Base-by-base conservation (phyloP, 1,140 invertebrate genomes). In the Oncopodura yosiiana region DNA sequence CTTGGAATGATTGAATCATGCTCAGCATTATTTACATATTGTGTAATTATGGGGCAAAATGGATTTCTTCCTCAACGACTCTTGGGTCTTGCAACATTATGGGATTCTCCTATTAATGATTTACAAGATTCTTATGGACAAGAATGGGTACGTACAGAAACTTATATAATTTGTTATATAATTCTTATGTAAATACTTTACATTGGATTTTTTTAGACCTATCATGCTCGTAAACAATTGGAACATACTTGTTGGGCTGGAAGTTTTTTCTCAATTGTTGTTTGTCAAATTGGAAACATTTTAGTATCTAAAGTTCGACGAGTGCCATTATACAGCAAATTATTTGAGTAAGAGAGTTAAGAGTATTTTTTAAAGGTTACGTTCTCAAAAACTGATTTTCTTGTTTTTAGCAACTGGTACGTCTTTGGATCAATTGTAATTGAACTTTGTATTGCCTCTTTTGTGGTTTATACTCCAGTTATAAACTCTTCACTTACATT, bases 1-100 rank as follows among this genome's bases (percentile, higher is more conserved):
- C 67, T 72, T 27, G 73, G 71, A 16, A 67, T 72, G 58, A 70
- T 74, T 48, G 70, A 75, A 66, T 69, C 71, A 11, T 62, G 66
- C 14, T 71, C 69, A 24, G 74, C 73, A 12, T 75, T 74, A 51
- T 75, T 75, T 54, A 61, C 73, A 12, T 79, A 79, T 57, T 74
- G 74, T 66, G 49, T 51, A 21, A 74, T 78, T 51, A 72, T 78
- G 74, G 73, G 71, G 48, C 73, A 77, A 66, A 77, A 75, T 67
- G 76, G 76, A 14, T 78, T 78, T 61, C 62, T 67, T 52, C 76
- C 77, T 27, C 48, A 30, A 19, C 76, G 30, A 74, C 44, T 65
- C 4, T 63, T 74, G 49, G 71, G 41, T 2, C 27, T 60, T 12
- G 53, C 39, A 29, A 24, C n/a, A 3, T 12, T 2, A 23, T 60